Evolutionary conservation across 2,113 vertebrate genomes (phyloP).

Genomic region (Penelope pileata): DNA sequence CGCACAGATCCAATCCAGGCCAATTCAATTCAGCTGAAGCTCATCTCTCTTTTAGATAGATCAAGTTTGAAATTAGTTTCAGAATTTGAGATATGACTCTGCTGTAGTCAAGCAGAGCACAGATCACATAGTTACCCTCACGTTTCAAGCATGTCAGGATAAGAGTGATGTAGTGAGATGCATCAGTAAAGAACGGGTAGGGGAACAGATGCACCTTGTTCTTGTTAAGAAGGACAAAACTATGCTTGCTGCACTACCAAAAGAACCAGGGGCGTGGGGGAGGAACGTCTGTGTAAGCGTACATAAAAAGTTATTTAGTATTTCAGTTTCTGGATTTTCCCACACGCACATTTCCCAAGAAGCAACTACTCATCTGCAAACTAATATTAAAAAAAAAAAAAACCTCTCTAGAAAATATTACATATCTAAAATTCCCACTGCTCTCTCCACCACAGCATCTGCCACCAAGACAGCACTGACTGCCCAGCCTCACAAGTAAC

Average conservation of each 20-base stretch:
- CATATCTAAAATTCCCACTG: background rate
- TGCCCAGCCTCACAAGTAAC: background rate
- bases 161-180: background rate
- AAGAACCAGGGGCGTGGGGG: background rate
- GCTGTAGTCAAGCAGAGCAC: background rate
- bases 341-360: background rate
- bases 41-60: background rate
- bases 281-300: accelerated
- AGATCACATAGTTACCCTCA: background rate
- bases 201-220: background rate
- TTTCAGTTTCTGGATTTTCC: background rate
- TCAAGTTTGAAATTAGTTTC: background rate
- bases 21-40: background rate
- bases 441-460: background rate
- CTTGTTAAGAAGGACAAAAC: background rate
- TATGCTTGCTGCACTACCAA: background rate
- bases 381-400: background rate
- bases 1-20: background rate
- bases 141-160: background rate
- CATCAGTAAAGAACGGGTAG: background rate
- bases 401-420: background rate
- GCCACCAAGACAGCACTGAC: background rate
- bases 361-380: background rate
- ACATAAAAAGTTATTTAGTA: background rate
- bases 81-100: background rate